Conservation (phyloP, 2,113 vertebrate genomes). For the Accipiter virgatus region DNA sequence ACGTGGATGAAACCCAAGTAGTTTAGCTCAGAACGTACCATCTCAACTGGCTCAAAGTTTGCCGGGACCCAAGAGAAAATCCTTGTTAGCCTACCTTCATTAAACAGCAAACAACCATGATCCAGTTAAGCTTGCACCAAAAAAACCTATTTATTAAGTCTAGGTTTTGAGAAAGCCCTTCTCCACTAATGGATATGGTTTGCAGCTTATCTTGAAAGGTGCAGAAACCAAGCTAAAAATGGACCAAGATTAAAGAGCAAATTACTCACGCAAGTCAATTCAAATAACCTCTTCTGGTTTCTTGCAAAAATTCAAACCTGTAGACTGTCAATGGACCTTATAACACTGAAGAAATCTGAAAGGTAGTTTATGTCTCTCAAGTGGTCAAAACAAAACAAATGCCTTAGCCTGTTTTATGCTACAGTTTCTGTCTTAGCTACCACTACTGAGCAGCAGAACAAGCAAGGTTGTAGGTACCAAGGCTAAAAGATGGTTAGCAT, state of each 20-base stretch:
- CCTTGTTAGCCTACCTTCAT: neutral
- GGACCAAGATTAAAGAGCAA: neutral
- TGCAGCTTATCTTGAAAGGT: neutral
- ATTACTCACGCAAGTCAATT: neutral
- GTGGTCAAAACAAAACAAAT: neutral
- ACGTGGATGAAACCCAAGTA: neutral
- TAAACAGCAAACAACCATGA: neutral
- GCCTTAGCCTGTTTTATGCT: neutral
- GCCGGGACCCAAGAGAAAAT: neutral
- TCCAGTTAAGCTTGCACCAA: neutral
- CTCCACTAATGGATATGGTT: neutral
- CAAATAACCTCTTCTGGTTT: neutral
- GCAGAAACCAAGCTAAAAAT: neutral
- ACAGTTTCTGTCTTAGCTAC: neutral
- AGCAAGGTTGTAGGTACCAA: neutral
- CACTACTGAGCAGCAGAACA: neutral
- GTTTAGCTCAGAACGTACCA: accelerated
- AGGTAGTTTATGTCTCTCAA: neutral
- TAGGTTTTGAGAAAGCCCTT: neutral
- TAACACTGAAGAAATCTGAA: neutral
- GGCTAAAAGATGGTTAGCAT: neutral
- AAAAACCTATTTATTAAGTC: neutral
- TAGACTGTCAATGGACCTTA: neutral
- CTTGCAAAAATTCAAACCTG: neutral
- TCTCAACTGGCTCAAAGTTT: neutral